These are phyloP conservation scores for Leptobrachium leishanense DNA, from an alignment of 2,113 vertebrate species.

Conservation along the genomic window DNA sequence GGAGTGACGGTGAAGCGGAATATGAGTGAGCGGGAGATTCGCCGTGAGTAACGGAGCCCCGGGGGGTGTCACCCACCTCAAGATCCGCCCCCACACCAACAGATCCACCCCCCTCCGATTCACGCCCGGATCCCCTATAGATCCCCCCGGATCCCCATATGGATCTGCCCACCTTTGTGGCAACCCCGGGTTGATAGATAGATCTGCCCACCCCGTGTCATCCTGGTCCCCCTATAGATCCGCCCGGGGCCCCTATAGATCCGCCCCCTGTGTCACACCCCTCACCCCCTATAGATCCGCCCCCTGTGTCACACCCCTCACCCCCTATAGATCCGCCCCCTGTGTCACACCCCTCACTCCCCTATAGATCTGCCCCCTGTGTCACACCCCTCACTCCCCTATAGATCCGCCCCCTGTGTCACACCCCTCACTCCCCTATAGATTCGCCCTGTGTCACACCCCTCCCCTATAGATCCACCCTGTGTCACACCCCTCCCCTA, in stretches of 20 bases:
- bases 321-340: not conserved
- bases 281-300: not conserved
- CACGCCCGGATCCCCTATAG: too few relatives aligned
- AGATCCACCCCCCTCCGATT: not conserved
- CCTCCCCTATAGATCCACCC: too few relatives aligned
- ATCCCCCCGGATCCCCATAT: too few relatives aligned
- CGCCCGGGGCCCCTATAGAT: not conserved
- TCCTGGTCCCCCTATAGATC: too few relatives aligned
- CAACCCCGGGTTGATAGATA: too few relatives aligned
- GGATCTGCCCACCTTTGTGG: too few relatives aligned
- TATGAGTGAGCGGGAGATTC: conserved; percentile 29
- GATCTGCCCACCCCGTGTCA: too few relatives aligned
- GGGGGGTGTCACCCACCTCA: not conserved
- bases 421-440: not conserved
- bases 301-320: not conserved
- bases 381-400: not conserved
- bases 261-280: not conserved
- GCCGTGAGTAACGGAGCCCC: conserved; percentile 2
- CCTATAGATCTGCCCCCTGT: not conserved
- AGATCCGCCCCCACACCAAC: not conserved
- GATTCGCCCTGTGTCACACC: not conserved
- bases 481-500: too few relatives aligned
- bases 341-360: not conserved
- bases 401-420: not conserved
- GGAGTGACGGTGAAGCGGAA: not conserved